Evolutionary conservation across 2,797 vertebrate species (phyloP), one percentile per base, ranked within the genome.

Genomic region (Xerus rutilus): DNA sequence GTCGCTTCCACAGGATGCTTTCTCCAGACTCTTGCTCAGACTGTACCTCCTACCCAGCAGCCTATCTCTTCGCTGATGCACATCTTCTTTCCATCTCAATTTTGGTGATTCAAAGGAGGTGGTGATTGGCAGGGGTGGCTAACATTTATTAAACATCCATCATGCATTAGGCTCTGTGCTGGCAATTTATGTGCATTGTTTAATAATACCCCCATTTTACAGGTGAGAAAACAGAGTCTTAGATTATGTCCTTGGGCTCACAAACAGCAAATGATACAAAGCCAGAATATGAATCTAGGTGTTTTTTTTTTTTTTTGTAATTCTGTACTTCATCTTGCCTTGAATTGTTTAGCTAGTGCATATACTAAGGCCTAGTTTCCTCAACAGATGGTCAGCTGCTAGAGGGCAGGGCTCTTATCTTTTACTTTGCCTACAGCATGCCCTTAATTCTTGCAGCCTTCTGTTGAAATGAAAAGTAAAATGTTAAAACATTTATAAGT

Each of bases 391-490:
- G 81, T 95, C 84, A 52, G 49, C 62, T 25, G 67, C 69, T 59
- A 52, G 62, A 82, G 54, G 49, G 57, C 64, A 69, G 74, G 59
- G 69, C 35, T 23, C 54, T 95, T 92, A 81, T 54, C 57, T 95
- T 87, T 86, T 9, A 91, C 62, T 86, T 45, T 93, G 45, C 20
- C 35, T 35, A 70, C n/a, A 92, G 47, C 13, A 82, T 43, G 15
- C 59, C 17, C 28, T 94, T 70, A 73, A 74, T 88, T 92, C 81
- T 78, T 93, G 92, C 1, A 96, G 49, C 39, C 45, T 96, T 93
- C 94, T 94, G 52, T 76, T 82, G 73, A 87, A 91, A 91, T 84
- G 54, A 84, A 94, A 91, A 92, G 45, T 74, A 59, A 90, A 89
- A 90, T 83, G n/a, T 73, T 59, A 84, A 91, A 95, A 30, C 91